Conservation (phyloP, 1,140 invertebrate species). For the Drosophila repletoides region DNA sequence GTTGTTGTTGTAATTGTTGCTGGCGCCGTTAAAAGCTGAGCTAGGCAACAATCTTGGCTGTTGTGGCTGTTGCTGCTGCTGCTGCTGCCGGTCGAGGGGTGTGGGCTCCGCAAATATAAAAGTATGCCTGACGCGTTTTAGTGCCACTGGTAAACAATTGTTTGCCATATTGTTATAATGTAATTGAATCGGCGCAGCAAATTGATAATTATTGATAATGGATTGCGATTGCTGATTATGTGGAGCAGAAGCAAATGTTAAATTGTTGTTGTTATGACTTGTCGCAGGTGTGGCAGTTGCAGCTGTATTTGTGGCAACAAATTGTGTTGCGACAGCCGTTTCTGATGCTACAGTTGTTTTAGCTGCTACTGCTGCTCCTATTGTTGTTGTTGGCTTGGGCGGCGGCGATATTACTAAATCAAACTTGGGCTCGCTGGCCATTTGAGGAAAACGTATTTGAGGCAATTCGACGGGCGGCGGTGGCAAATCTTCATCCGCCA, state of each 20-base stretch:
- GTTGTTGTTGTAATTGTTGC: background rate
- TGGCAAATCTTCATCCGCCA: conserved; percentile 69
- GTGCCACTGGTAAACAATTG: background rate
- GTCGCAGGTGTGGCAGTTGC: background rate
- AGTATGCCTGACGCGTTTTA: background rate
- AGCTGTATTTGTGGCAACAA: background rate
- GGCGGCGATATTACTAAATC: conserved; percentile 71
- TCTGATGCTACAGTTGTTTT: background rate
- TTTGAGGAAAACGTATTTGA: conserved; percentile 85
- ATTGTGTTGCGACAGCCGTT: background rate
- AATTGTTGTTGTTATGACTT: background rate
- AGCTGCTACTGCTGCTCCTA: background rate
- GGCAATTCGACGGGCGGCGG: conserved; percentile 84
- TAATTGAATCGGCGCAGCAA: conserved; percentile 12
- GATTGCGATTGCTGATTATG: background rate
- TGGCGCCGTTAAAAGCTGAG: conserved; percentile 10
- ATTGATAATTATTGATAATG: conserved; percentile 3
- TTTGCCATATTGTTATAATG: background rate
- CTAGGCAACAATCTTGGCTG: background rate
- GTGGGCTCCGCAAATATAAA: conserved; percentile 18
- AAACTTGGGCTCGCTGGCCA: conserved; percentile 85
- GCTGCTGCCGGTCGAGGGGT: background rate
- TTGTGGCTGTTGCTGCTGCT: background rate
- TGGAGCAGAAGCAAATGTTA: background rate
- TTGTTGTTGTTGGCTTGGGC: background rate